phyloP scores from a whole-genome alignment of 2,113 vertebrate genomes.

The Pollachius pollachius region DNA sequence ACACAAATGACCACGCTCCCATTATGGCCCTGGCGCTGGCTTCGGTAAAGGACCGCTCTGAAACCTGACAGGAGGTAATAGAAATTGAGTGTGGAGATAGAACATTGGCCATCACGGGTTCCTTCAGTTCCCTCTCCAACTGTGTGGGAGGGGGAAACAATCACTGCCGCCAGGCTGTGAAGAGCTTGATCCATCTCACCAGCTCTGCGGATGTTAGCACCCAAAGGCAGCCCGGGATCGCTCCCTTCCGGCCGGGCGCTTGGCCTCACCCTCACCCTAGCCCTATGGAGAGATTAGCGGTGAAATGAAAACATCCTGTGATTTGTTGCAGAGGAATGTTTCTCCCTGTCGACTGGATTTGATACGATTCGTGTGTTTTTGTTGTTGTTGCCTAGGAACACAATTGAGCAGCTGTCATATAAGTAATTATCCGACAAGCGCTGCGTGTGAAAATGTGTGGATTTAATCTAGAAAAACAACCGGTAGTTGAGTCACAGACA shows the following conservation, averaged over 20 bases:
- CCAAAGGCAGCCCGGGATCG: constrained; percentile 17
- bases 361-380: no score
- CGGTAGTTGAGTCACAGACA: no score
- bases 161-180: not conserved
- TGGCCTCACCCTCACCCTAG: not conserved
- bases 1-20: not conserved
- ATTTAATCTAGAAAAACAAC: no score
- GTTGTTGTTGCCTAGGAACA: constrained; percentile 4
- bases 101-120: constrained; percentile 18
- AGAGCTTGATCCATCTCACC: constrained; percentile 18
- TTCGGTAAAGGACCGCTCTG: not conserved
- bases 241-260: not conserved
- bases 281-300: constrained; percentile 4
- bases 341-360: constrained; percentile 11
- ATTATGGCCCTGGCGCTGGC: not conserved
- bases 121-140: constrained; percentile 10
- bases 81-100: not conserved
- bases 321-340: not conserved
- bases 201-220: constrained; percentile 29
- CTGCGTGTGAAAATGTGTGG: not conserved
- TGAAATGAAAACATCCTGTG: not conserved
- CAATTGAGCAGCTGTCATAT: constrained; percentile 4
- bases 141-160: not conserved
- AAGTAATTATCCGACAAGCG: not conserved
- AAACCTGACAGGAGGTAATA: not conserved